Percentiles rank a stretch among this genome's conserved stretches.
phyloP scores from a whole-genome alignment of 2,888 invertebrate species.

The Abrostola tripartita region DNA sequence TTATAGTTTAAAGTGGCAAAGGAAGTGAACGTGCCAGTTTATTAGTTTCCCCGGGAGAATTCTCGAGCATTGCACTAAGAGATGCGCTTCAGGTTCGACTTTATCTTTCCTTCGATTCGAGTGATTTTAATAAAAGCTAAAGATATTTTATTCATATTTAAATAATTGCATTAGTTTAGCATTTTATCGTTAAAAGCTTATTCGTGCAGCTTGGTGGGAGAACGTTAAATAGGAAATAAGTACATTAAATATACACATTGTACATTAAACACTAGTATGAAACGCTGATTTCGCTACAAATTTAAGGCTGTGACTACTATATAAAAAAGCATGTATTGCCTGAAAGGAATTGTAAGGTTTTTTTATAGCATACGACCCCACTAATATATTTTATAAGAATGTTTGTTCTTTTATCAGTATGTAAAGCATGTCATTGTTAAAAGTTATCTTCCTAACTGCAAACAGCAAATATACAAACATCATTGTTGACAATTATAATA shows the following conservation, averaged over 20 bases:
- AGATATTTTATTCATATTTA: background rate
- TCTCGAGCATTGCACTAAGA: background rate
- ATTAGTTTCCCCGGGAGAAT: background rate
- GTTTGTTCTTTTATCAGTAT: too few species aligned
- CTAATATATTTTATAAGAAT: too few species aligned
- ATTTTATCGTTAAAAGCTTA: background rate
- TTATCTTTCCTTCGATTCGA: background rate
- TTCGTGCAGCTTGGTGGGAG: background rate
- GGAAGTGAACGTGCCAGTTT: slow-evolving; percentile 2
- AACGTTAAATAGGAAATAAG: background rate
- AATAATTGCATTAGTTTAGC: background rate
- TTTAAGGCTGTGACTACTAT: background rate
- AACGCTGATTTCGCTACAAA: background rate
- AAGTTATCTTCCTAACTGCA: too few species aligned
- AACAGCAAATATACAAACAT: too few species aligned
- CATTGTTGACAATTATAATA: too few species aligned
- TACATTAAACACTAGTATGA: background rate
- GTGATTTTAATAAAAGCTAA: background rate
- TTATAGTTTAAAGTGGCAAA: background rate
- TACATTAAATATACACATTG: background rate
- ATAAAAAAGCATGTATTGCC: too few species aligned
- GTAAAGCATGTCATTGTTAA: too few species aligned
- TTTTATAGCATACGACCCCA: too few species aligned
- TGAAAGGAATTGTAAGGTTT: too few species aligned
- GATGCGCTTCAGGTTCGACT: background rate